Base-by-base conservation (phyloP, 2,797 vertebrate species). In the Epinephelus malabaricus region DNA sequence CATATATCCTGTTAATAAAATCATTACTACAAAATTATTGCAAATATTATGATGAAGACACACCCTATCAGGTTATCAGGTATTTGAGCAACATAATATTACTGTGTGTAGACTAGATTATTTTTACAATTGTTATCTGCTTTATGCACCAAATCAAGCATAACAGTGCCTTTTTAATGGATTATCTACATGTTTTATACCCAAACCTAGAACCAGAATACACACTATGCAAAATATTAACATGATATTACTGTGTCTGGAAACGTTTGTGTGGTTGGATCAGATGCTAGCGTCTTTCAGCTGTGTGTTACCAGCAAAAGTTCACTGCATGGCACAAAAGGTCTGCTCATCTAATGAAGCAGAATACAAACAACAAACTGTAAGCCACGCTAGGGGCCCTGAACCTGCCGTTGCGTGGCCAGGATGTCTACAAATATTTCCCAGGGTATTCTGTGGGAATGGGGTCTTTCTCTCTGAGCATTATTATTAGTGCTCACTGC, bases 381-480 rank as follows among this genome's bases (percentile, higher is more conserved):
- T 90, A 84, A 91, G 60, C 86, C 78, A 12, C 4, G 47, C 10
- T 40, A 43, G 73, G 65, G 73, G 81, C 46, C 74, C 46, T 87
- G 78, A 83, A 88, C 83, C 81, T 84, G 63, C 71, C 11, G 14
- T 58, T 1, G 4, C 56, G 43, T 53, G 38, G 83, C 71, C 73
- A 85, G 78, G 59, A 87, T 86, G 85, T 88, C 89, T 91, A 58
- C 47, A 63, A 77, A 69, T 81, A 56, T 90, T 93, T 94, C 91
- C 90, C 93, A 94, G 86, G 88, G 76, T 89, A 23, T 61, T 74
- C 75, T 92, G 92, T 94, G 92, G 92, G 93, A 94, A 94, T 77
- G 59, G 67, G 66, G 78, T 59, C 66, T 69, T 66, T 46, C 81
- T 50, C 79, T 60, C 76, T 49, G 69, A 58, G 45, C 21, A 4